Evolutionary conservation across 2,888 invertebrate species (phyloP).

Genomic region (Eupithecia vulgata): DNA sequence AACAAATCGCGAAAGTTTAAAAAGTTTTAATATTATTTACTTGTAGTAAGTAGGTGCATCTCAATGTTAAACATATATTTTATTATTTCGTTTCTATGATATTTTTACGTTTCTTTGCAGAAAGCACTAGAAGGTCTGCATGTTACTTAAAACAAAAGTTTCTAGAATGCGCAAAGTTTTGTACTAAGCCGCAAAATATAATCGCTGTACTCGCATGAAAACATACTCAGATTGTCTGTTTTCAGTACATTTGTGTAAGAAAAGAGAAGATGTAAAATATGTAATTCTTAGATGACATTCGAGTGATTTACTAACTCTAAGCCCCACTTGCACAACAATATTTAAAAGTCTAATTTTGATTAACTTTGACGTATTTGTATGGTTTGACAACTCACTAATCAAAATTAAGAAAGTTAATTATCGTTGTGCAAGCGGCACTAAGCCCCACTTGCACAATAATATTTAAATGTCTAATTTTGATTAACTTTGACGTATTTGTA

Average conservation of each 20-base stretch:
- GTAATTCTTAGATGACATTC: not conserved
- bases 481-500: no score
- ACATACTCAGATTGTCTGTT: not conserved
- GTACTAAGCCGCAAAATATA: constrained; percentile 20
- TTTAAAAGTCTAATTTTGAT: no score
- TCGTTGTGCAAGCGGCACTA: no score
- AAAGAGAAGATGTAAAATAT: not conserved
- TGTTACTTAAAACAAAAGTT: constrained; percentile 3
- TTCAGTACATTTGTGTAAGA: not conserved
- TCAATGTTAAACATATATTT: not conserved
- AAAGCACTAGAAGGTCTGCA: not conserved
- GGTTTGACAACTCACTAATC: no score
- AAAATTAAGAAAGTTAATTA: no score
- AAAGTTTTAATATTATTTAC: no score
- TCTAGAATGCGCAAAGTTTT: constrained; percentile 24
- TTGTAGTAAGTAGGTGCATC: no score
- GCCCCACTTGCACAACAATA: no score
- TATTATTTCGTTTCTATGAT: not conserved
- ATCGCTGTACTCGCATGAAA: constrained; percentile 24
- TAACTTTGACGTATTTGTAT: no score
- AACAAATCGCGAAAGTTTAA: no score
- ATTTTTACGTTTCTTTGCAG: not conserved
- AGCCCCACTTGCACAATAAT: no score
- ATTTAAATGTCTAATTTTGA: no score
- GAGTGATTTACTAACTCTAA: not conserved